phyloP scores from a whole-genome alignment of 2,888 invertebrate species.

The Seira musarum region DNA sequence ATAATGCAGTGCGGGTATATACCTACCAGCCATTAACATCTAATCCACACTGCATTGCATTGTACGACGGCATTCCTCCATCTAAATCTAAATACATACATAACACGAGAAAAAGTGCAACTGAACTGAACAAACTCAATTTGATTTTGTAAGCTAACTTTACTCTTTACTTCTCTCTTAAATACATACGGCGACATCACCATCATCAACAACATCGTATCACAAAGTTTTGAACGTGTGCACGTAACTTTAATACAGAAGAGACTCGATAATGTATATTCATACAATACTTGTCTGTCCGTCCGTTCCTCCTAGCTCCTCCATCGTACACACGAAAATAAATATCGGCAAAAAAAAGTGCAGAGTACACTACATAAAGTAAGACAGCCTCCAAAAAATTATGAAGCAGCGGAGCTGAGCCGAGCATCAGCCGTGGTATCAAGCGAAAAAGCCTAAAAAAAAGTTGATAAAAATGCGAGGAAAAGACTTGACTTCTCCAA shows the following conservation, averaged over 20 bases:
- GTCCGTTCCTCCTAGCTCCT: no score
- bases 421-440: constrained; percentile 33
- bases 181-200: neutral
- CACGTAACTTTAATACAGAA: no score
- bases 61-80: no score
- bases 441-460: constrained; percentile 28
- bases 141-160: no score
- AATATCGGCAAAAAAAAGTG: constrained; percentile 29
- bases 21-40: neutral
- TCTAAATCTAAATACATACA: neutral
- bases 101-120: neutral
- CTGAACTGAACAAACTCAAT: constrained; percentile 24
- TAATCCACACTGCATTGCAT: neutral
- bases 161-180: neutral
- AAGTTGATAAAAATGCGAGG: neutral
- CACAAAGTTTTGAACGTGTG: no score
- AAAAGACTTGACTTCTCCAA: neutral
- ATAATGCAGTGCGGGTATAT: constrained; percentile 6
- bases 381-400: constrained; percentile 52
- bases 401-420: neutral
- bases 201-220: neutral
- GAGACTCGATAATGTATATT: no score
- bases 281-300: neutral
- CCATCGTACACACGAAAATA: neutral
- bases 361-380: no score